Conservation (phyloP, 2,113 vertebrate species). For the Pavo muticus region DNA sequence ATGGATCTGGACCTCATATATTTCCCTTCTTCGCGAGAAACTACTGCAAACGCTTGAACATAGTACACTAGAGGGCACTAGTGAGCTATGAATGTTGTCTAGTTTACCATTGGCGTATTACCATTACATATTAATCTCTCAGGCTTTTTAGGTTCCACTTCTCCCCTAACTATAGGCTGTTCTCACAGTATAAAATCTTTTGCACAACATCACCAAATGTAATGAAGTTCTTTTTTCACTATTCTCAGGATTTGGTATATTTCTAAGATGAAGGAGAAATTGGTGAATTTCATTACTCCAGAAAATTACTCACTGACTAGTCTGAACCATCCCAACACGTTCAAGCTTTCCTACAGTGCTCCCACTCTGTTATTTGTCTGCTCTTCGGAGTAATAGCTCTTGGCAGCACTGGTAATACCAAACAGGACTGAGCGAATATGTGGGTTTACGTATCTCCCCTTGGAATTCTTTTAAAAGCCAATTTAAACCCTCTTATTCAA, state of each 20-base stretch:
- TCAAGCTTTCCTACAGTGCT: not conserved
- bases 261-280: not conserved
- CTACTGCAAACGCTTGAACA: not conserved
- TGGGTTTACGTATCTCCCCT: conserved; percentile 7
- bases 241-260: not conserved
- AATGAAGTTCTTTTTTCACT: not conserved
- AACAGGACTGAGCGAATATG: not conserved
- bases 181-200: not conserved
- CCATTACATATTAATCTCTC: not conserved
- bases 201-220: not conserved
- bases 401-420: conserved; percentile 24
- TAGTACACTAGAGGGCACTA: conserved; percentile 77
- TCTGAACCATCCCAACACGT: not conserved
- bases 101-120: not conserved
- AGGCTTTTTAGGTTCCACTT: not conserved
- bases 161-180: not conserved
- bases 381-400: conserved; percentile 8
- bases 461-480: conserved; percentile 27
- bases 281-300: conserved; percentile 13
- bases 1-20: not conserved
- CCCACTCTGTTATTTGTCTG: not conserved
- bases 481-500: conserved; percentile 20
- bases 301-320: not conserved
- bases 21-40: not conserved
- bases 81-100: conserved; percentile 59